These are phyloP conservation scores for Prinia subflava DNA, from an alignment of 2,113 vertebrate species.

Conservation along the genomic window DNA sequence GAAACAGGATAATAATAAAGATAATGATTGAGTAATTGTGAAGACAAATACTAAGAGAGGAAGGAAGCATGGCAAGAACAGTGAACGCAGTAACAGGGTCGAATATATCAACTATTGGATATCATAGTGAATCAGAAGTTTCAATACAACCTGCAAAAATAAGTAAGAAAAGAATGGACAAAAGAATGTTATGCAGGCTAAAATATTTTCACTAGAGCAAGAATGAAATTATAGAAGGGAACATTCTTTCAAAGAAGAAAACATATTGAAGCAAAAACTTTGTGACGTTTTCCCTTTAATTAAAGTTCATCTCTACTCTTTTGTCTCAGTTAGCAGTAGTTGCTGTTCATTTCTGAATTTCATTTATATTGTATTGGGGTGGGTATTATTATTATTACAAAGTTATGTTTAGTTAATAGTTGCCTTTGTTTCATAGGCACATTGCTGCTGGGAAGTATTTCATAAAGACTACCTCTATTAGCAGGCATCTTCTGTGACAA, in stretches of 20 bases:
- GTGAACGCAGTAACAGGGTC: background rate
- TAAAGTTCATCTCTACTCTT: background rate
- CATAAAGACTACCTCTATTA: background rate
- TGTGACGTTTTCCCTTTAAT: background rate
- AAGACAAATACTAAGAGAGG: constrained; percentile 33
- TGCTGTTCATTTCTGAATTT: background rate
- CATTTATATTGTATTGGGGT: background rate
- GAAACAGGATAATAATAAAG: constrained; percentile 20
- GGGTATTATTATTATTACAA: background rate
- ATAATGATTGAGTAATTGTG: constrained; percentile 27
- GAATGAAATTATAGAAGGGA: background rate
- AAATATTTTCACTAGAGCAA: background rate
- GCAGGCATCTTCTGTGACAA: background rate
- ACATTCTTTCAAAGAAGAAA: background rate
- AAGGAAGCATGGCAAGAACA: constrained; percentile 17
- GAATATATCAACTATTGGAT: background rate
- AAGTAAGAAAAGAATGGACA: background rate
- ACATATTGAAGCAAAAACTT: background rate
- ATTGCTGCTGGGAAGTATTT: background rate
- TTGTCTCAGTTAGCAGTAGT: background rate
- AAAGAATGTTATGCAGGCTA: background rate
- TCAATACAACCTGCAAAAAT: background rate
- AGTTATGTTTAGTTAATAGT: background rate
- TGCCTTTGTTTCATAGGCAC: background rate
- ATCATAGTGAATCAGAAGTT: background rate